Evolutionary conservation across 1,140 invertebrate species (phyloP).

Genomic region (Lepidotrigona ventralis): DNA sequence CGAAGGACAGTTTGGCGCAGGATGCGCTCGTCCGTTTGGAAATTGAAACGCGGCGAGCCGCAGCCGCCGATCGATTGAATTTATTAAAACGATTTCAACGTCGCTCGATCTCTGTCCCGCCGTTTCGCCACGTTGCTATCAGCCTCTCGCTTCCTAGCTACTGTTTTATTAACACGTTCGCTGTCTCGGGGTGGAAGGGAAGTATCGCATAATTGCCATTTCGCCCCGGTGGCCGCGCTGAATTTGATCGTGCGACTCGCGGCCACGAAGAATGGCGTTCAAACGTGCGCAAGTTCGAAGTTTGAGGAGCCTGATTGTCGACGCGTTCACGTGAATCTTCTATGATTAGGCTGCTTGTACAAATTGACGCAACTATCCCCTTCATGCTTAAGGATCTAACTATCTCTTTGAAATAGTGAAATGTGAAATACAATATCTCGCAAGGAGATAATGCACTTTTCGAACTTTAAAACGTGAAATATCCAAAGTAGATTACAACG

Average conservation of each 20-base stretch:
- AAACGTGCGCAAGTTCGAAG: too few relatives aligned
- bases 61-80: not conserved
- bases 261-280: not conserved
- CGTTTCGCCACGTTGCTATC: not conserved
- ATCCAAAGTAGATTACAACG: too few relatives aligned
- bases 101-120: not conserved
- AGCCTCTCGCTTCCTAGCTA: not conserved
- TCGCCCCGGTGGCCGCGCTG: not conserved
- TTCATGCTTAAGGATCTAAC: too few relatives aligned
- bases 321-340: too few relatives aligned
- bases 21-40: not conserved
- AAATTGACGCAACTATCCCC: too few relatives aligned
- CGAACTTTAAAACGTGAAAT: too few relatives aligned
- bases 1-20: not conserved
- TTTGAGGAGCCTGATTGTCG: not conserved
- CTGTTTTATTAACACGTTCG: conserved; percentile 12
- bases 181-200: too few relatives aligned
- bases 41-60: conserved; percentile 7
- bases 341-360: too few relatives aligned
- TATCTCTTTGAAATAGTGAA: too few relatives aligned
- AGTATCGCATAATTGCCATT: conserved; percentile 2
- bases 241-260: conserved; percentile 20
- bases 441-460: too few relatives aligned
- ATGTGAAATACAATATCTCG: too few relatives aligned
- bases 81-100: conserved; percentile 24